These are phyloP conservation scores for Suncus etruscus DNA, from an alignment of 2,113 vertebrate species.

Conservation along the genomic window DNA sequence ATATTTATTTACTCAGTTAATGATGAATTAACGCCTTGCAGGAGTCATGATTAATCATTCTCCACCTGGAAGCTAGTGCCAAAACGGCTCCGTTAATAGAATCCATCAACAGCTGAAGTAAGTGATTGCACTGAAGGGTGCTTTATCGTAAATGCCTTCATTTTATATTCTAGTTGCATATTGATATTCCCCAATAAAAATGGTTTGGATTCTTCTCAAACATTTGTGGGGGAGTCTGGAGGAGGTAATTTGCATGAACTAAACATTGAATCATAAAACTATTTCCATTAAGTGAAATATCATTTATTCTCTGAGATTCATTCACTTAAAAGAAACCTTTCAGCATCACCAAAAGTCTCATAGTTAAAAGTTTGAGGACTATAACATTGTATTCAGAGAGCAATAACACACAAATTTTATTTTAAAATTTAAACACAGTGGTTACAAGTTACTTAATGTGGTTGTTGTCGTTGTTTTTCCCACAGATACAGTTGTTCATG, in stretches of 20 bases:
- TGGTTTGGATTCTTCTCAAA: slow-evolving; percentile 67
- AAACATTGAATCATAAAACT: slow-evolving; percentile 62
- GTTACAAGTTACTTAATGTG: too few relatives aligned
- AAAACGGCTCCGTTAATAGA: slow-evolving; percentile 39
- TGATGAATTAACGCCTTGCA: slow-evolving; percentile 73
- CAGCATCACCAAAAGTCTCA: slow-evolving; percentile 9
- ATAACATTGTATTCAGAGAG: not conserved
- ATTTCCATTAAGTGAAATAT: slow-evolving; percentile 56
- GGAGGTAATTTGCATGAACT: slow-evolving; percentile 65
- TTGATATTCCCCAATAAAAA: slow-evolving; percentile 68
- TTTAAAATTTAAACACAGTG: too few relatives aligned
- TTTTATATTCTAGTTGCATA: slow-evolving; percentile 60
- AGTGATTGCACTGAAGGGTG: slow-evolving; percentile 43
- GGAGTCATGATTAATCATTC: slow-evolving; percentile 70
- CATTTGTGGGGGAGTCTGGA: slow-evolving; percentile 59
- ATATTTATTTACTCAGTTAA: slow-evolving; percentile 77
- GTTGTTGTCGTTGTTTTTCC: too few relatives aligned
- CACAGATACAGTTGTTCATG: too few relatives aligned
- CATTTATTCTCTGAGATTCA: slow-evolving; percentile 45
- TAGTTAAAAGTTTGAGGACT: not conserved
- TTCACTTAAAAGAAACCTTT: slow-evolving; percentile 61
- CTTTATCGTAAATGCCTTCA: slow-evolving; percentile 55
- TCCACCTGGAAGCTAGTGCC: slow-evolving; percentile 64
- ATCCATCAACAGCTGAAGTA: slow-evolving; percentile 54
- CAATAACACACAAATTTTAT: not conserved